phyloP scores from a whole-genome alignment of 2,113 vertebrate genomes.

The Prinia subflava region DNA sequence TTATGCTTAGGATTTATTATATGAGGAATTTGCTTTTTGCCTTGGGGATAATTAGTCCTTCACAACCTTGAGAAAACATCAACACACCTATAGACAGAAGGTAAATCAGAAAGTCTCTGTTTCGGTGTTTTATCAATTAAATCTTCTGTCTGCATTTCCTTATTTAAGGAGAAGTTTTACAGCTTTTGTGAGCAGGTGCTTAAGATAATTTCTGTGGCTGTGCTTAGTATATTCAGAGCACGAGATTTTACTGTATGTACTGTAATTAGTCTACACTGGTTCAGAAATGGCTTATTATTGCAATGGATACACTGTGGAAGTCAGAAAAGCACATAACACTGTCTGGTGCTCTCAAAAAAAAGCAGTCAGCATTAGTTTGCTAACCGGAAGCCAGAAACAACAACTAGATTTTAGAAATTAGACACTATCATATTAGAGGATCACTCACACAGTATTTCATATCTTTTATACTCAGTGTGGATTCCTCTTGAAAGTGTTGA shows the following conservation, averaged over 20 bases:
- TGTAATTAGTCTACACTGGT: background rate
- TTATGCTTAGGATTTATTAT: background rate
- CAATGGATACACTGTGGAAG: background rate
- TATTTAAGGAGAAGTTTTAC: background rate
- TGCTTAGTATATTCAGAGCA: background rate
- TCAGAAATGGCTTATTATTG: background rate
- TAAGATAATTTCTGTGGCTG: background rate
- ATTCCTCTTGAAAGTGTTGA: background rate
- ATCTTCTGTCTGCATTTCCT: background rate
- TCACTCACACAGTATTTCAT: background rate
- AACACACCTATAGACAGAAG: fast-evolving
- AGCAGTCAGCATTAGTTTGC: background rate
- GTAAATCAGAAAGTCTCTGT: background rate
- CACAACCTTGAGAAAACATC: background rate
- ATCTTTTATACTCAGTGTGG: background rate
- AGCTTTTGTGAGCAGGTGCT: fast-evolving
- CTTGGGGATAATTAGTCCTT: background rate
- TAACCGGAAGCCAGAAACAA: background rate
- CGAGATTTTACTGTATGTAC: background rate
- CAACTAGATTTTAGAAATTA: background rate
- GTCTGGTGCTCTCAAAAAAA: background rate
- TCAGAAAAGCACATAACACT: background rate
- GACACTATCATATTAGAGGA: background rate
- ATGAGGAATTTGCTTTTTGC: background rate
- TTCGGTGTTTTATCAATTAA: background rate